Evolutionary conservation across 1,140 invertebrate genomes (phyloP).

Genomic region (Trichoplusia ni): DNA sequence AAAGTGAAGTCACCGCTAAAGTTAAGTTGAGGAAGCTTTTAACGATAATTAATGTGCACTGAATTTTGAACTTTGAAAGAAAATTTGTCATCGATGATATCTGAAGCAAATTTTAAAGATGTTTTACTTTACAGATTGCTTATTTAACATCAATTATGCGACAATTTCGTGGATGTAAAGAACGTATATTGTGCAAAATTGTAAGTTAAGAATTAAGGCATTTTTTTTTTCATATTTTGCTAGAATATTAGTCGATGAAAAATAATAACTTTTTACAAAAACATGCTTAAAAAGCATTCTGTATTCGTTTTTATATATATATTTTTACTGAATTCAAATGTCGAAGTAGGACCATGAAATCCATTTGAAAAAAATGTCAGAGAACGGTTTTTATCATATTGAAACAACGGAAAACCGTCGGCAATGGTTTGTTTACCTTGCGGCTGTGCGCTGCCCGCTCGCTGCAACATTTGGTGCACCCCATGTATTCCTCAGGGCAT

Average conservation of each 20-base stretch:
- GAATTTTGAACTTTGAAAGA: constrained; percentile 47
- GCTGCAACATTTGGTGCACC: constrained; percentile 74
- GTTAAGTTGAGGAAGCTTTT: constrained; percentile 70
- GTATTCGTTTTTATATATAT: too few species aligned
- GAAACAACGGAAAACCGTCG: constrained; percentile 32
- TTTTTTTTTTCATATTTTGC: too few species aligned
- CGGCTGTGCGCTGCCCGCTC: constrained; percentile 41
- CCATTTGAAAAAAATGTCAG: constrained; percentile 17
- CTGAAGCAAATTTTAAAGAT: constrained; percentile 38
- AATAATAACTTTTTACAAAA: too few species aligned
- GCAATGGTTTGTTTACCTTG: constrained; percentile 60
- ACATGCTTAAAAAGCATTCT: too few species aligned
- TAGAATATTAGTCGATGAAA: too few species aligned
- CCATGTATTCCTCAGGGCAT: constrained; percentile 75
- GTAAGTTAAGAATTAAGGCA: too few species aligned
- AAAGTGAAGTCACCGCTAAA: constrained; percentile 70
- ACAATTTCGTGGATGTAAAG: too few species aligned
- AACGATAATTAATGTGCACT: constrained; percentile 72
- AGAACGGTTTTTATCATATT: constrained; percentile 29
- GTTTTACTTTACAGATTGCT: background rate
- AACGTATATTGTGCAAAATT: too few species aligned
- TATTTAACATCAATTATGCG: too few species aligned
- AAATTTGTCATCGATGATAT: constrained; percentile 52
- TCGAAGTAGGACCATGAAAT: background rate
- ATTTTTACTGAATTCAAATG: too few species aligned